phyloP scores from a whole-genome alignment of 2,888 invertebrate species.

The Cephus pygmeus region DNA sequence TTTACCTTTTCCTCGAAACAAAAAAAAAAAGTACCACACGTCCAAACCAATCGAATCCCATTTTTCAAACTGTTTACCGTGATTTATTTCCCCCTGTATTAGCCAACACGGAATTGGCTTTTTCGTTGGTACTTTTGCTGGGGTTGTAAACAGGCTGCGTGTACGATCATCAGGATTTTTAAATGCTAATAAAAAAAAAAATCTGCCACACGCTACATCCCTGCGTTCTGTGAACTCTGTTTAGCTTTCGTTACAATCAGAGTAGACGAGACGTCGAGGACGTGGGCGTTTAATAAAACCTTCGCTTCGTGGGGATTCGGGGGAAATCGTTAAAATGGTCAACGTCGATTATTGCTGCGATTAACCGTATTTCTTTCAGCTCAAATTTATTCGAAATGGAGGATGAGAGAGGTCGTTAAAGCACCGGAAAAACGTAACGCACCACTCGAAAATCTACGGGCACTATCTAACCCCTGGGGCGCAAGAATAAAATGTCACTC shows the following conservation, averaged over 20 bases:
- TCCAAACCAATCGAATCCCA: slow-evolving; percentile 39
- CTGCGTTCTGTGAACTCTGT: background rate
- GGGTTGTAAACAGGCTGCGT: background rate
- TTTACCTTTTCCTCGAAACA: background rate
- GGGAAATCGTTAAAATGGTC: background rate
- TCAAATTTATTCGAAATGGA: background rate
- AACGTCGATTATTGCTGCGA: background rate
- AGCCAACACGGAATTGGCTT: slow-evolving; percentile 33
- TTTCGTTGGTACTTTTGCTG: background rate
- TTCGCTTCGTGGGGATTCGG: background rate
- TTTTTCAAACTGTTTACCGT: slow-evolving; percentile 33
- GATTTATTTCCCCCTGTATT: slow-evolving; percentile 40
- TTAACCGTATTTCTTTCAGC: background rate
- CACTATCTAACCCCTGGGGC: background rate
- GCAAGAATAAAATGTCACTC: background rate
- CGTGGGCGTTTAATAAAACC: background rate
- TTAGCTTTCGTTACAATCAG: background rate
- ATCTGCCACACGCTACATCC: background rate
- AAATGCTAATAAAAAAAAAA: background rate
- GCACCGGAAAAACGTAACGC: background rate
- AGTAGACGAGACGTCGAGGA: background rate
- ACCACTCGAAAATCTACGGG: background rate
- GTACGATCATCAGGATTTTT: background rate
- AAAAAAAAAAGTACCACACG: slow-evolving; percentile 34
- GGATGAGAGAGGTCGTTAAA: background rate